Base-by-base conservation (phyloP, 2,113 vertebrate genomes). In the Larimichthys polyactis region DNA sequence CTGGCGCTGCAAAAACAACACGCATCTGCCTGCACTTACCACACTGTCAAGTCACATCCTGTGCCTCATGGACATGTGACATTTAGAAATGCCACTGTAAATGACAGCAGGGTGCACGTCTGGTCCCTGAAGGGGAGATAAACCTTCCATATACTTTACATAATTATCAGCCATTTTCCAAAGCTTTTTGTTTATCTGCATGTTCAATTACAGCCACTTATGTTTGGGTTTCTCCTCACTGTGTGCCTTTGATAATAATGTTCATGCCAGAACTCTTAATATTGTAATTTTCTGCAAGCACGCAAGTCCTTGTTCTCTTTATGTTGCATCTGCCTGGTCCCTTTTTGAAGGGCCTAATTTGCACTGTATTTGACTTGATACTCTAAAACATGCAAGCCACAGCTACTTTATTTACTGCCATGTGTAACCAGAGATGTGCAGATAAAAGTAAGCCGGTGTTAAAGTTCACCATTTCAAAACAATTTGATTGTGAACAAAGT, bases 81-180 rank as follows among this genome's bases (percentile, higher is more conserved):
- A 91, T 92, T 90, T 93, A 66, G 63, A 92, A 93, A 93, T 89
- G 81, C 64, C 87, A 88, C 60, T 78, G 71, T 83, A 89, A 83
- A 84, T 92, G 88, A 92, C 87, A 90, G 62, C 77, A 48, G 27
- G 24, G 71, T 40, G 75, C 75, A 75, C 9, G 14, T 46, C 51
- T 36, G 60, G 62, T 44, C 70, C 83, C 79, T 29, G 27, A 87
- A 71, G 60, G 63, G 63, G 24, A 78, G 59, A 59, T 22, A 43
- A 48, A 27, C 72, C 82, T 70, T 83, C 49, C 71, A 83, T 32
- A 64, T 40, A 27, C 69, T 80, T 76, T 68, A 48, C 59, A 64
- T 84, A 43, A 52, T 77, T 68, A 72, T 32, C n/a, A 63, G 29
- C 24, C n/a, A 36, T 75, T 68, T 82, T 78, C 4, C 52, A n/a